Conservation (phyloP, 1,140 invertebrate genomes). For the Cotesia glomerata region DNA sequence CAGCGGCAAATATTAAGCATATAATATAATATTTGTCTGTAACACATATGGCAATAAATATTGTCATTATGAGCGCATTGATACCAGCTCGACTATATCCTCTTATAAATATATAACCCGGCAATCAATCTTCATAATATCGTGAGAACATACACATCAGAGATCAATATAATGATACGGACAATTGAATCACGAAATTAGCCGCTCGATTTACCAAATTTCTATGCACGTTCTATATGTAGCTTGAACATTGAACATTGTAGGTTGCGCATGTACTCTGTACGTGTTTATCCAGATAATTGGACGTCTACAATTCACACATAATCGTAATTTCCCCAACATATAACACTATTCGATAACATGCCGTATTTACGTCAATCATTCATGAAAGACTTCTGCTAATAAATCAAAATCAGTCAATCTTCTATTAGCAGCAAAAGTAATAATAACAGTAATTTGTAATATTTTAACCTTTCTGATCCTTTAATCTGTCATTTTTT, state of each 20-base stretch:
- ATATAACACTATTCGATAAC: no score
- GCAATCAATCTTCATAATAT: conserved; percentile 7
- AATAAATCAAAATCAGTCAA: neutral
- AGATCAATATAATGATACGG: conserved; percentile 10
- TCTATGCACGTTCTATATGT: no score
- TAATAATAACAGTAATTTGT: no score
- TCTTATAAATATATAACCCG: no score
- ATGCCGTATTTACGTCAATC: no score
- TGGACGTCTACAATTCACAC: neutral
- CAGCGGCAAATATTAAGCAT: no score
- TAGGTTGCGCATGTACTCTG: neutral
- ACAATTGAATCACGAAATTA: conserved; percentile 16
- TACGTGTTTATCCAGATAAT: conserved; percentile 21
- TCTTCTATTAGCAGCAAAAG: neutral
- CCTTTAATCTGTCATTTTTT: no score
- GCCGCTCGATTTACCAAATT: neutral
- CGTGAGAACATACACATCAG: neutral
- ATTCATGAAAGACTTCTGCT: no score
- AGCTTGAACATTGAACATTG: neutral
- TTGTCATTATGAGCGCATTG: no score
- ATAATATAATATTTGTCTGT: no score
- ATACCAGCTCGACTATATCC: neutral
- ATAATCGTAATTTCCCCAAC: neutral
- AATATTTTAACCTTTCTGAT: no score
- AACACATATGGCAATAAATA: neutral